These are phyloP conservation scores for Hermaeophaga mercurialis DNA, from an alignment of 2,888 invertebrate species.

Conservation along the genomic window DNA sequence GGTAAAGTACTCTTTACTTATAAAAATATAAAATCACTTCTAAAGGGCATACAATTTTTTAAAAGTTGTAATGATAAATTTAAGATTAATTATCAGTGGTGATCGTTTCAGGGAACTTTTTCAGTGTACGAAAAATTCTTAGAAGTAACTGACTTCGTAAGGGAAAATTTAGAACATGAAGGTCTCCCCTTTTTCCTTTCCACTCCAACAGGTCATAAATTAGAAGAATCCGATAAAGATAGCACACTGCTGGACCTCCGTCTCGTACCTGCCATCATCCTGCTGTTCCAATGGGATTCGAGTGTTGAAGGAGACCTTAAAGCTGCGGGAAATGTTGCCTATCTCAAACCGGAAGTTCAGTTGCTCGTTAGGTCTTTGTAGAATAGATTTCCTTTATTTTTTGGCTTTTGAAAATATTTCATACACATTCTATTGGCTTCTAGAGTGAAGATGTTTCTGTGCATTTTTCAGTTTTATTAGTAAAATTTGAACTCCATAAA, in stretches of 20 bases:
- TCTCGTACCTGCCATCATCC: conserved; percentile 81
- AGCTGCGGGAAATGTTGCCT: conserved; percentile 64
- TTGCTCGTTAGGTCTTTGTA: conserved; percentile 67
- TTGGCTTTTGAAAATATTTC: no score
- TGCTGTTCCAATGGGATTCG: conserved; percentile 75
- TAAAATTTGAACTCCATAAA: no score
- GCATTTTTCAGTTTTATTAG: no score
- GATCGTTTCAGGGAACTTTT: conserved; percentile 79
- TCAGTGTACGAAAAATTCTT: conserved; percentile 78
- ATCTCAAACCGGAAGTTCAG: conserved; percentile 79
- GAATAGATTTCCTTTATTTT: background rate
- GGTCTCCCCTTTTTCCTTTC: conserved; percentile 73
- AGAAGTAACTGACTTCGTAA: conserved; percentile 78
- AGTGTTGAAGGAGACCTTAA: conserved; percentile 61
- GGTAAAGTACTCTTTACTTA: no score
- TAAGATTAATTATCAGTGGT: no score
- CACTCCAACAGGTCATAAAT: conserved; percentile 69
- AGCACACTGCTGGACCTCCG: conserved; percentile 77
- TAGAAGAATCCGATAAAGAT: conserved; percentile 70
- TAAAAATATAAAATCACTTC: no score
- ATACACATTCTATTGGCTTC: no score
- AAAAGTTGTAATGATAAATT: no score
- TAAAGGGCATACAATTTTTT: no score
- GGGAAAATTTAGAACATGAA: conserved; percentile 73
- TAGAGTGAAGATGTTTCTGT: no score